A percentile compares a stretch with the other conserved stretches of the same genome.
Conservation (phyloP, 2,797 vertebrate genomes). For the Pseudotriccus pelzelni region DNA sequence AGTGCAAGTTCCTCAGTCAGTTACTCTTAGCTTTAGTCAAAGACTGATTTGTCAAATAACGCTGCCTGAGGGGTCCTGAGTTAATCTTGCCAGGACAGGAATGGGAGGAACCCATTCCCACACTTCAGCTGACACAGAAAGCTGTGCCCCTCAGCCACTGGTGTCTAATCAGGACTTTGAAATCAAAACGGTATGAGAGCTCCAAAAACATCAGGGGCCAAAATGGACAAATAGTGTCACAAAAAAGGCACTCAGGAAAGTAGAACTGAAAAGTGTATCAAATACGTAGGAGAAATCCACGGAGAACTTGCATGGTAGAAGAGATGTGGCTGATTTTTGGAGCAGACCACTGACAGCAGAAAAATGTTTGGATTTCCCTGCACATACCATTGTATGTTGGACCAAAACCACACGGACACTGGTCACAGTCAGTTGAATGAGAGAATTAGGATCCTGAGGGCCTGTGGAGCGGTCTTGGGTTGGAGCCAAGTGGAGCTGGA, state of each 20-base stretch:
- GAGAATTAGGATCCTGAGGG: slow-evolving; percentile 17
- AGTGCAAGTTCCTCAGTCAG: background rate
- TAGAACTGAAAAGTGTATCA: background rate
- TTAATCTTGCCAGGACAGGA: background rate
- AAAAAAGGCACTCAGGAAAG: background rate
- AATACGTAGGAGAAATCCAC: background rate
- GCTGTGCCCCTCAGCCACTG: background rate
- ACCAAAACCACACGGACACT: background rate
- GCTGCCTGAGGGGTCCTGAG: background rate
- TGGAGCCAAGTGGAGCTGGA: slow-evolving; percentile 25
- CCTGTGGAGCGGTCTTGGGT: background rate
- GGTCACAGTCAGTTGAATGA: background rate
- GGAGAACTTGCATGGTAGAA: background rate
- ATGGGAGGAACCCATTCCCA: background rate
- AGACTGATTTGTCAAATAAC: background rate
- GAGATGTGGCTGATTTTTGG: background rate
- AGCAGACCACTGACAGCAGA: background rate
- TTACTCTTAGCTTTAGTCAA: background rate
- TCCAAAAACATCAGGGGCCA: background rate
- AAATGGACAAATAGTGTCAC: background rate
- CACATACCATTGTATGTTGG: background rate
- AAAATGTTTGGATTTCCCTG: background rate
- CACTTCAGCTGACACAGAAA: background rate
- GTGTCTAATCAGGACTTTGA: background rate
- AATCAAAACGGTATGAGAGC: background rate